phyloP scores from a whole-genome alignment of 2,113 vertebrate genomes.

The Hiodon tergisus region DNA sequence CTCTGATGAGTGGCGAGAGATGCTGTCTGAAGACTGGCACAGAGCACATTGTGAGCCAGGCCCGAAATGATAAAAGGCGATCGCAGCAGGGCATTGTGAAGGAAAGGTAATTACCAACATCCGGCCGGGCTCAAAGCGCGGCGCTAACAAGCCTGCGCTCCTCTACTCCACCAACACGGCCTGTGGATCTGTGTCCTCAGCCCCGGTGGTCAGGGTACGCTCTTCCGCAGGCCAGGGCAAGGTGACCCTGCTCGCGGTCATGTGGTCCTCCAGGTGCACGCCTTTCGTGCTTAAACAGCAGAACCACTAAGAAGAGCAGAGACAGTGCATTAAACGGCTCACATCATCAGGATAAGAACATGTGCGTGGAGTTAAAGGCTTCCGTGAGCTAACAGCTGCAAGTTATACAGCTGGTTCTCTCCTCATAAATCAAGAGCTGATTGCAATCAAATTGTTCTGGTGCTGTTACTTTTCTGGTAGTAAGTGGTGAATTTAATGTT shows the following conservation, averaged over 20 bases:
- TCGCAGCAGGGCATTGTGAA: background rate
- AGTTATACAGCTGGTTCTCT: background rate
- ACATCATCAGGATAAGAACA: background rate
- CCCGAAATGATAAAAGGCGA: background rate
- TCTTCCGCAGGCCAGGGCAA: background rate
- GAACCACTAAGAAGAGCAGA: background rate
- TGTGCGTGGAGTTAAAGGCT: background rate
- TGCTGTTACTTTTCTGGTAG: too few species aligned
- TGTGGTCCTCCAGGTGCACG: background rate
- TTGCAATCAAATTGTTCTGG: too few species aligned
- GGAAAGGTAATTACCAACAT: conserved; percentile 7
- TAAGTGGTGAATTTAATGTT: too few species aligned
- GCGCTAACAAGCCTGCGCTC: background rate
- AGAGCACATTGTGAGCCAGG: background rate
- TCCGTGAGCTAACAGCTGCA: background rate
- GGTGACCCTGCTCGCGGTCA: background rate
- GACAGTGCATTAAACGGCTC: background rate
- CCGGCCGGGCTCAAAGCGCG: background rate
- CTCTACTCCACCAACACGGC: background rate
- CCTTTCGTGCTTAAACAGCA: background rate
- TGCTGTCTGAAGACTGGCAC: background rate
- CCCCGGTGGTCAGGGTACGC: background rate
- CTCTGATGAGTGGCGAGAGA: background rate
- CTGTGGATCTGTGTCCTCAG: background rate
- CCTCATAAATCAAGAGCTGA: too few species aligned